Evolutionary conservation across 1,140 invertebrate species (phyloP).

Genomic region (Chelonus insularis): DNA sequence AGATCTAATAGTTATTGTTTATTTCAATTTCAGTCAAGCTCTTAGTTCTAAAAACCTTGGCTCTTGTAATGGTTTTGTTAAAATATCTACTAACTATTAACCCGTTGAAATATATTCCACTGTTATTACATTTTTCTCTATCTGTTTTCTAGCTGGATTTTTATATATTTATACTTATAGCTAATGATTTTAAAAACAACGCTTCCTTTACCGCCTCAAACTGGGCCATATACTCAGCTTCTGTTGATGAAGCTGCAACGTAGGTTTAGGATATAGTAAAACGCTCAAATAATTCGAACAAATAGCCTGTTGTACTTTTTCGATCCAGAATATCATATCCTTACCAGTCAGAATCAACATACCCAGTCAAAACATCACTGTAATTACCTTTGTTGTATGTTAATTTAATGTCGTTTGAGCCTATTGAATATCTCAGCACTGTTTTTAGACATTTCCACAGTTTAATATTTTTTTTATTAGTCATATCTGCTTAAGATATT

Average conservation of each 20-base stretch:
- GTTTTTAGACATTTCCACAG: constrained; percentile 40
- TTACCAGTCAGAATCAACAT: constrained; percentile 12
- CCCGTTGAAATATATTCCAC: too few relatives aligned
- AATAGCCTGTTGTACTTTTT: background rate
- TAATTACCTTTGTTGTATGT: constrained; percentile 24
- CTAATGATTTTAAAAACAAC: constrained; percentile 6
- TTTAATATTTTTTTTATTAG: constrained; percentile 28
- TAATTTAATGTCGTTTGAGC: constrained; percentile 42
- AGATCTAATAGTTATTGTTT: too few relatives aligned
- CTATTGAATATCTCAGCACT: constrained; percentile 41
- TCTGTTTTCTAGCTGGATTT: too few relatives aligned
- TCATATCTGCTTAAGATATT: constrained; percentile 23
- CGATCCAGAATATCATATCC: background rate
- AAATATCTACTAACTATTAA: too few relatives aligned
- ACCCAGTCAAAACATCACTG: constrained; percentile 25
- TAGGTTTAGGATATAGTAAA: background rate
- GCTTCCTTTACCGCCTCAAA: background rate
- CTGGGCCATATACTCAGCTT: constrained; percentile 6
- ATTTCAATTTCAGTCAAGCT: too few relatives aligned
- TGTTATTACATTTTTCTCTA: too few relatives aligned
- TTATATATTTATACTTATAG: constrained; percentile 7
- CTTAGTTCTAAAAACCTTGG: too few relatives aligned
- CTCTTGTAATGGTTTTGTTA: too few relatives aligned
- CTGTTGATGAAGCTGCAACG: background rate
- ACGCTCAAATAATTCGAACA: background rate